Base-by-base conservation (phyloP, 2,888 invertebrate species). In the Melieria omissa region DNA sequence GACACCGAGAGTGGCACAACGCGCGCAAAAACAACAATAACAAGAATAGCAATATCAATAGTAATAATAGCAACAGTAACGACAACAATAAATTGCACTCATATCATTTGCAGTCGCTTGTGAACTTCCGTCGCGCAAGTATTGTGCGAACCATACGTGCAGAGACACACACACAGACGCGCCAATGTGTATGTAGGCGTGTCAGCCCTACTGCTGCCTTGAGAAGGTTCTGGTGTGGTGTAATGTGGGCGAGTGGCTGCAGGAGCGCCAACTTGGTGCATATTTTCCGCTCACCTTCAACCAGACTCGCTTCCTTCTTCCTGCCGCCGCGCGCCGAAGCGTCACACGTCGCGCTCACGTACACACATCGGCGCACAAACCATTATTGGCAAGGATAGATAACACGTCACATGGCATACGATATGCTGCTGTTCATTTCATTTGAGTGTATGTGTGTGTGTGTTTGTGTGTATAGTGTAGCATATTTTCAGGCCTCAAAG, bases 401-500 rank as follows among this genome's bases (percentile, higher is more conserved):
- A 69, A 57, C 57, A 69, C 63, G 69, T 69, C 69, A 69, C 52
- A 49, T 46, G 45, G 41, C 49, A 29, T 42, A 29, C 29, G 29
- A 29, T 29, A 29, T 49, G 60, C 49, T 47, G 61, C 60, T 12
- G 61, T 29, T 60, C 62, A 69, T 44, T 61, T 16, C 49, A 49
- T 46, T 67, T 67, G 42, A 69, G 46, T 54, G 54, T 45, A 55
- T 65, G 46, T 8, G n/a, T 62, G 6, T 45, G 14, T 62, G 49
- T 49, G 14, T 62, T 2, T 49, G 49, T 49, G 49, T 49, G 49
- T 49, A 29, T 29, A 29, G 2, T 3, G 29, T 29, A 3, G 52
- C 64, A 64, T 64, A 61, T 52, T 61, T 67, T 14, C 61, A 67
- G 67, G 60, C 67, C 44, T 52, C 49, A 44, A 16, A 42, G 52